Evolutionary conservation across 2,113 vertebrate species (phyloP), one percentile per base, ranked within the genome.

Genomic region (Cheirogaleus medius): DNA sequence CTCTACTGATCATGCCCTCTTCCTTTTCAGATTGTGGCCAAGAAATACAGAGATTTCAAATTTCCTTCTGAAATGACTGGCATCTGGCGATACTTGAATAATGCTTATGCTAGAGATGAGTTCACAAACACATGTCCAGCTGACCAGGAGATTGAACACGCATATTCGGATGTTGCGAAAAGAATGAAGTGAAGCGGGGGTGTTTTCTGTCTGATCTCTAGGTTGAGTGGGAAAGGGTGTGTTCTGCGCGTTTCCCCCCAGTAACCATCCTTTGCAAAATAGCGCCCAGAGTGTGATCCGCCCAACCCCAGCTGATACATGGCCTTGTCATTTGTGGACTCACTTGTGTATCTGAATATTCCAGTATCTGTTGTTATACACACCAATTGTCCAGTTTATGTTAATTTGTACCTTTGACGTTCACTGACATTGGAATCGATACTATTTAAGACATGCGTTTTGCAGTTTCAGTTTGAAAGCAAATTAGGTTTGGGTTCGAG

Each of bases 111-210:
- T 76, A 99, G 99, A 98, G 99, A 99, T 74, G 99, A 99, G 98
- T 99, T 99, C 98, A 99, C 98, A 98, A 99, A 99, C 97, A 99
- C 99, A 20, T 99, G 99, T 83, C 99, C 99, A 1, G 99, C 99
- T 0, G 99, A 99, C 96, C 98, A 98, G 77, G 99, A 99, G 98
- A 99, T 99, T 0, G 99, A 99, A 60, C 99, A 99, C 0, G 99
- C 99, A 0, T 99, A 99, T 80, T 69, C 99, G 94, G 98, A 99
- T 80, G 99, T 99, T 15, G 99, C 99, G 32, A 99, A 99, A 94
- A 99, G 98, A 94, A 99, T 99, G 98, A 99, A 99, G 97, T 99
- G 97, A 98, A 7, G 13, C 25, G 42, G 66, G 52, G 68, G 58
- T 60, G 83, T 3, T 0, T 69, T 64, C 52, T 92, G 82, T 39